phyloP scores from a whole-genome alignment of 2,797 vertebrate species.

The Leuciscus waleckii region DNA sequence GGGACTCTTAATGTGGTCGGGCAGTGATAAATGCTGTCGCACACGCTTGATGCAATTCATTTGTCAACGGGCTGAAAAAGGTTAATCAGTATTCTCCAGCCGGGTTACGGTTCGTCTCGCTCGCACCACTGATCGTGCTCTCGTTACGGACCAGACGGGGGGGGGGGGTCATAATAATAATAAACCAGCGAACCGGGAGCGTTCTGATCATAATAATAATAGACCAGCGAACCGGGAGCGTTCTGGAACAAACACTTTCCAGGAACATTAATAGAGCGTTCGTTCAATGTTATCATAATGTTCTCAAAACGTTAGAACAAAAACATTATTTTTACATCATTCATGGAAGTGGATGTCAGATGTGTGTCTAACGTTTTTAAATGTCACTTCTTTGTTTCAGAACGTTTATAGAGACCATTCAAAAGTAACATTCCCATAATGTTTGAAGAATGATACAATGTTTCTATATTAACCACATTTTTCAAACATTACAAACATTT shows the following conservation, averaged over 20 bases:
- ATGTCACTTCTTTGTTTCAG: too few species aligned
- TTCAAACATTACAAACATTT: neutral
- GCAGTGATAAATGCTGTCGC: constrained; percentile 72
- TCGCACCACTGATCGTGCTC: constrained; percentile 71
- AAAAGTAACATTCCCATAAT: too few species aligned
- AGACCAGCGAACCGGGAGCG: neutral
- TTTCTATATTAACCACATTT: too few species aligned
- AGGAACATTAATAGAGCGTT: neutral
- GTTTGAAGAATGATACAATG: too few species aligned
- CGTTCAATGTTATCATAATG: too few species aligned
- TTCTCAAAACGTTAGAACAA: neutral
- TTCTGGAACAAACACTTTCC: too few species aligned
- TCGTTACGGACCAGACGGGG: constrained; percentile 68
- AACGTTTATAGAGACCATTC: too few species aligned
- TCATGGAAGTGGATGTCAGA: neutral
- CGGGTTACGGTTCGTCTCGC: constrained; percentile 65
- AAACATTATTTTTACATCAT: neutral
- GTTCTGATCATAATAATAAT: constrained; percentile 13
- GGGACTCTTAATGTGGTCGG: constrained; percentile 57
- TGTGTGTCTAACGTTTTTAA: too few species aligned
- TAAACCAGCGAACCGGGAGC: neutral
- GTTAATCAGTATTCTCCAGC: constrained; percentile 78
- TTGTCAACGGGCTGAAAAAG: constrained; percentile 77
- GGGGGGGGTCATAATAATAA: constrained; percentile 48
- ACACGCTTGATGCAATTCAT: constrained; percentile 74